Evolutionary conservation across 2,113 vertebrate genomes (phyloP).

Genomic region (Pseudopodoces humilis): DNA sequence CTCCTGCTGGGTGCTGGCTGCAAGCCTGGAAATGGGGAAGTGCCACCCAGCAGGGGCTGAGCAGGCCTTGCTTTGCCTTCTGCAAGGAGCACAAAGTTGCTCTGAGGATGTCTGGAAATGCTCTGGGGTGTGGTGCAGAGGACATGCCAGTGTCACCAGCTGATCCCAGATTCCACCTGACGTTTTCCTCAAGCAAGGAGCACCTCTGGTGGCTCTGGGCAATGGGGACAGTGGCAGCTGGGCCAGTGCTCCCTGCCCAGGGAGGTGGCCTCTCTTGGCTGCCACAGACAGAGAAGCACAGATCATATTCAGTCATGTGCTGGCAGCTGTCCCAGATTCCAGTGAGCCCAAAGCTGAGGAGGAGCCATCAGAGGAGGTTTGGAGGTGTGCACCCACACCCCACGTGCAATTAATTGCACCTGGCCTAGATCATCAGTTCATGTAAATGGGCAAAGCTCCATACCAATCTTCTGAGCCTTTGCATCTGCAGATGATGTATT

Average conservation of each 20-base stretch:
- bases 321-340: conserved; percentile 30
- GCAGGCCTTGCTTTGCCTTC: rapidly evolving
- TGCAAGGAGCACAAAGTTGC: not conserved
- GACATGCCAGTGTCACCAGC: not conserved
- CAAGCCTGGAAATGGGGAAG: rapidly evolving
- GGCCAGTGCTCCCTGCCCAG: not conserved
- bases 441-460: conserved; percentile 34
- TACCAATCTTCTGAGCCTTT: conserved; percentile 34
- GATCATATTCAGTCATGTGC: not conserved
- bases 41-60: not conserved
- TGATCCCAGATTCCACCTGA: not conserved
- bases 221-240: not conserved
- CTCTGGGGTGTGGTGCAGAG: not conserved
- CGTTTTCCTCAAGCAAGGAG: rapidly evolving
- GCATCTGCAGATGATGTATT: conserved; percentile 63
- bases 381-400: conserved; percentile 28
- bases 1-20: not conserved
- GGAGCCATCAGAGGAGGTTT: not conserved
- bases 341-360: not conserved
- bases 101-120: not conserved
- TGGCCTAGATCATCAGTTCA: conserved; percentile 33
- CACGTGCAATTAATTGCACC: not conserved
- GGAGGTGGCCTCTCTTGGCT: not conserved
- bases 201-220: not conserved
- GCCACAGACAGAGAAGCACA: not conserved